Evolutionary conservation across 2,797 vertebrate species (phyloP), one percentile per base, ranked within the genome.

Genomic region (Hippocampus kuda): DNA sequence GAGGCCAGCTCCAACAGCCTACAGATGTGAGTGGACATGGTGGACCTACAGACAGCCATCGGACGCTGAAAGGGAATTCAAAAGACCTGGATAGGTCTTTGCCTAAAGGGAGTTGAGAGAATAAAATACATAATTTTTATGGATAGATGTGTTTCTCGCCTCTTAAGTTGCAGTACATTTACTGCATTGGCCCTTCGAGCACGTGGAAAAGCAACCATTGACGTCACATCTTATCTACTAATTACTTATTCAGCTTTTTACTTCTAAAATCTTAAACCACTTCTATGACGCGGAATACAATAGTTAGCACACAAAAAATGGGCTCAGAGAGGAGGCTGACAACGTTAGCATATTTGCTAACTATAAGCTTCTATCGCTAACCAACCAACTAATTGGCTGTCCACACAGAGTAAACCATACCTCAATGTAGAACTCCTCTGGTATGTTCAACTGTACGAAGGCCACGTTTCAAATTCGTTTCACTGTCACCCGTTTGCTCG

Each of bases 1-100:
- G 84, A 54, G 9, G 84, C 51, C 69, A 77, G 44, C 74, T 87
- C 79, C 71, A 86, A 30, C 2, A 67, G 70, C 78, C 75, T 80
- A 70, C 76, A 84, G 3, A 86, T 75, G 46, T 81, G 82, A 24
- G 67, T 41, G 20, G 86, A 83, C 90, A 90, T 91, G 69, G 60
- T 76, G 68, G 51, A 68, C 22, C 41, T 53, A 49, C 42, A n/a
- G 69, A 67, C 18, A 69, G 70, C 7, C 18, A 62, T 62, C 59
- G 34, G 30, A 46, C 67, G 22, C 26, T 16, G 16, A 27, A 27
- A 26, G 22, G 18, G 0, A 5, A 22, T 1, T 46, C 63, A 27
- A 48, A 27, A 15, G 44, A 15, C 26, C 44, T 65, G 63, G 42
- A 27, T 24, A 79, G 49, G 51, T 56, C 74, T 71, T 49, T 20